Base-by-base conservation (phyloP, 2,113 vertebrate species). In the Atlantisia rogersi region DNA sequence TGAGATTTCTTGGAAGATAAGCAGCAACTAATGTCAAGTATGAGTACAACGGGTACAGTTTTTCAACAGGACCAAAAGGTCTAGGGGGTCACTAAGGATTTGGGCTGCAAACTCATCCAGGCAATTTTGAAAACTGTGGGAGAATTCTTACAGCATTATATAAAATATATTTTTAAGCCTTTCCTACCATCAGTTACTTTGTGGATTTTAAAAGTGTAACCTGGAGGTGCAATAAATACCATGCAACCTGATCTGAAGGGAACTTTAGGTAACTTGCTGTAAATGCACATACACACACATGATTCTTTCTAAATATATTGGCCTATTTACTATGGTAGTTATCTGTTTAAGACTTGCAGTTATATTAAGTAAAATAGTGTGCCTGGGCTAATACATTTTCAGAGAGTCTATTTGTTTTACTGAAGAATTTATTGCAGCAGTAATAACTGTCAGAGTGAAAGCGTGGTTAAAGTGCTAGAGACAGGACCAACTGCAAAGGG, bases 401-500 rank as follows among this genome's bases (percentile, higher is more conserved):
- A 74, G 89, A 63, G 37, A 83, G 94, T 97, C 98, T 97, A 98
- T 97, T 98, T 98, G 98, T 98, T 98, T 98, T 97, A 97, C 95
- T 97, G 98, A 98, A 98, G 98, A 98, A 99, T 99, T 99, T 99
- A 99, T 98, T 98, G 98, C 98, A 68, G 98, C 88, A 97, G 98
- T 98, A 99, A 99, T 99, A 99, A 99, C 98, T 99, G 98, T 99
- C 98, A 98, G 98, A 97, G 97, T 97, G 98, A 97, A 98, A 98
- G 98, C 92, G 90, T 98, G 98, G 98, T 97, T 97, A 98, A 98
- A 98, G 98, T 98, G 98, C 98, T 96, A 97, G 98, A 98, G 98
- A 97, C 97, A 98, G 98, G 97, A 98, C 97, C 97, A 97, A 95
- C 97, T 97, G 97, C 97, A 95, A 92, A 97, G 98, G 98, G 98